A percentile compares a stretch with the other conserved stretches of the same genome.
Evolutionary conservation across 2,113 vertebrate species (phyloP).

Genomic region (Ahaetulla prasina): DNA sequence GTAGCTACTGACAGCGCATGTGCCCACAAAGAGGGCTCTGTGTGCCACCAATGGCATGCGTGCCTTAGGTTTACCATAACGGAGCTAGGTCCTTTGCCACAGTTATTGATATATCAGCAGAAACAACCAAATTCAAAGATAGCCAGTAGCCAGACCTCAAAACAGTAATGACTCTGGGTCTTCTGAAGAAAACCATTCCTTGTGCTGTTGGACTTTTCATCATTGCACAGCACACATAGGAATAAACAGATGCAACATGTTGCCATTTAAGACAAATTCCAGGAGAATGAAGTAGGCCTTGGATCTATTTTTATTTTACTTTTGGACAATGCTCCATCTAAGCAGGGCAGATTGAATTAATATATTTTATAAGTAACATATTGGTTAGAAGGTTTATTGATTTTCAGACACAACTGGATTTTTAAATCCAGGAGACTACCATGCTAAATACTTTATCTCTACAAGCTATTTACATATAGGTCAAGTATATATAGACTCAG

Average conservation of each 20-base stretch:
- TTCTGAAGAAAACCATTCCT: constrained; percentile 22
- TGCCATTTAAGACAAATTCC: constrained; percentile 26
- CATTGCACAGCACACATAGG: constrained; percentile 23
- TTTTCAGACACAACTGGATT: constrained; percentile 22
- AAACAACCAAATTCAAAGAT: neutral
- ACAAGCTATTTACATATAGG: constrained; percentile 23
- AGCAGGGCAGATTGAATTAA: neutral
- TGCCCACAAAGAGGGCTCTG: too few species aligned
- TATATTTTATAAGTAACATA: neutral
- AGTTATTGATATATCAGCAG: neutral
- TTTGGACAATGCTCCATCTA: constrained; percentile 10
- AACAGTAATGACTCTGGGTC: neutral
- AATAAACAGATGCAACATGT: constrained; percentile 18
- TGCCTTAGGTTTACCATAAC: too few species aligned
- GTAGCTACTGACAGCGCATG: too few species aligned
- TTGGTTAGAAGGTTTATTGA: neutral
- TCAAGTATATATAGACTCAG: neutral
- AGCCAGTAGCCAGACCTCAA: neutral
- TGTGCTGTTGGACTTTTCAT: constrained; percentile 23
- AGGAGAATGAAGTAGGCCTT: constrained; percentile 7
- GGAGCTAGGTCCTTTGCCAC: neutral
- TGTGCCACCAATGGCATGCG: too few species aligned
- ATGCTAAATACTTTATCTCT: constrained; percentile 11
- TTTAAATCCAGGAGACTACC: constrained; percentile 2
- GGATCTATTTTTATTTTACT: constrained; percentile 25